Percentiles rank a stretch among this genome's conserved stretches.
Evolutionary conservation across 2,113 vertebrate species (phyloP).

Genomic region (Odontophorus gujanensis): DNA sequence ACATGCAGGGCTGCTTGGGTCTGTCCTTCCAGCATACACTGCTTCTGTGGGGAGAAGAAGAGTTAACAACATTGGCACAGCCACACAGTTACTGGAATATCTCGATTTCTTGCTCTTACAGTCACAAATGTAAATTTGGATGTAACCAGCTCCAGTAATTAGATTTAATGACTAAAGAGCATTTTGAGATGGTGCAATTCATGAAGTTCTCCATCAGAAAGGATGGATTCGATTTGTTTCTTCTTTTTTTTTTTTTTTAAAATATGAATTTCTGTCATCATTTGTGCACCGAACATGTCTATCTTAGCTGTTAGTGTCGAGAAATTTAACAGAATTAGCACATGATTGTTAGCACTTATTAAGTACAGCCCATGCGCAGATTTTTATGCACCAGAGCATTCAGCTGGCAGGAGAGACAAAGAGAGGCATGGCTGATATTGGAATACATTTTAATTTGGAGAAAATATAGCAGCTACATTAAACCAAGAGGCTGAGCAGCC

Average conservation of each 20-base stretch:
- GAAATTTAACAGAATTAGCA: not conserved
- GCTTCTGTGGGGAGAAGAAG: not conserved
- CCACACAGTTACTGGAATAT: not conserved
- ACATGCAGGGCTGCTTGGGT: fast-evolving
- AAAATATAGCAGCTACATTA: not conserved
- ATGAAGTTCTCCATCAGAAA: not conserved
- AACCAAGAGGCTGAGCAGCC: not conserved
- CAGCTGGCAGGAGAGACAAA: not conserved
- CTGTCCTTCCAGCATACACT: not conserved
- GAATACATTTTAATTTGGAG: constrained; percentile 3
- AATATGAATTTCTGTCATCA: not conserved
- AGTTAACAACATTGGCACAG: not conserved
- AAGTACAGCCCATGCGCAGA: not conserved
- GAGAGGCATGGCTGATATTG: not conserved
- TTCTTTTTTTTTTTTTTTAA: not conserved
- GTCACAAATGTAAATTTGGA: not conserved
- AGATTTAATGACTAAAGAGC: constrained; percentile 30
- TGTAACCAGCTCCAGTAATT: constrained; percentile 4
- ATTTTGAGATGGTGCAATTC: not conserved
- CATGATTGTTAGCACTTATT: not conserved
- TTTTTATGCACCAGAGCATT: not conserved
- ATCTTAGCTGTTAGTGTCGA: not conserved
- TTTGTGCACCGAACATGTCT: not conserved
- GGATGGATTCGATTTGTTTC: not conserved
- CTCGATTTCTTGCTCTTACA: not conserved